Conservation (phyloP, 2,113 vertebrate genomes). For the Mesembrinibis cayennensis region DNA sequence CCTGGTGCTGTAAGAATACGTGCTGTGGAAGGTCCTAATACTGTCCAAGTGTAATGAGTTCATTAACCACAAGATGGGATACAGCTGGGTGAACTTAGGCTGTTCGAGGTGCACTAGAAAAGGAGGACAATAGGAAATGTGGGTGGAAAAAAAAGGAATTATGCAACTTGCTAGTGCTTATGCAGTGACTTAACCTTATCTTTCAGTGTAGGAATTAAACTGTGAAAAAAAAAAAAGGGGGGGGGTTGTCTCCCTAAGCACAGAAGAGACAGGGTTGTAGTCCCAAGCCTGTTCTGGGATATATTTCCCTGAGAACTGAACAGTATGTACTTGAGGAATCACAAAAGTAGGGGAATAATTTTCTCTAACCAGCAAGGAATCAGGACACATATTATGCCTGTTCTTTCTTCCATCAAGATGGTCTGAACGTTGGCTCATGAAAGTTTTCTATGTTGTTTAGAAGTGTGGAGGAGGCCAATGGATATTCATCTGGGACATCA, state of each 20-base stretch:
- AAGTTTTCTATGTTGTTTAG: neutral
- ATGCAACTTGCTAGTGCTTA: neutral
- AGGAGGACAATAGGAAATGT: neutral
- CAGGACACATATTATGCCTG: neutral
- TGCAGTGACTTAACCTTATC: neutral
- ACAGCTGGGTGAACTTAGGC: neutral
- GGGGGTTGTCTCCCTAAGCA: rapidly evolving
- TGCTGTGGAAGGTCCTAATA: neutral
- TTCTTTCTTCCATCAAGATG: neutral
- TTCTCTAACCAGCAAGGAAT: neutral
- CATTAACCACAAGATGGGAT: neutral
- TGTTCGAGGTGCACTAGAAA: neutral
- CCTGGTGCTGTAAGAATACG: neutral
- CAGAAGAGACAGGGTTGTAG: neutral
- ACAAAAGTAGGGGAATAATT: neutral
- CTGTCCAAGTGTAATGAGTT: neutral
- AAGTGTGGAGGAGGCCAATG: neutral
- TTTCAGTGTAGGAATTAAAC: neutral
- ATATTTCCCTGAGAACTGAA: neutral
- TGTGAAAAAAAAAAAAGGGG: rapidly evolving
- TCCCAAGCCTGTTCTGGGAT: neutral
- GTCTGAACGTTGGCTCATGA: neutral
- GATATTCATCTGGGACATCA: neutral
- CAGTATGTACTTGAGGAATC: neutral
- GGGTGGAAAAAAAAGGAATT: neutral